phyloP scores from a whole-genome alignment of 2,113 vertebrate genomes.

The Prinia subflava region DNA sequence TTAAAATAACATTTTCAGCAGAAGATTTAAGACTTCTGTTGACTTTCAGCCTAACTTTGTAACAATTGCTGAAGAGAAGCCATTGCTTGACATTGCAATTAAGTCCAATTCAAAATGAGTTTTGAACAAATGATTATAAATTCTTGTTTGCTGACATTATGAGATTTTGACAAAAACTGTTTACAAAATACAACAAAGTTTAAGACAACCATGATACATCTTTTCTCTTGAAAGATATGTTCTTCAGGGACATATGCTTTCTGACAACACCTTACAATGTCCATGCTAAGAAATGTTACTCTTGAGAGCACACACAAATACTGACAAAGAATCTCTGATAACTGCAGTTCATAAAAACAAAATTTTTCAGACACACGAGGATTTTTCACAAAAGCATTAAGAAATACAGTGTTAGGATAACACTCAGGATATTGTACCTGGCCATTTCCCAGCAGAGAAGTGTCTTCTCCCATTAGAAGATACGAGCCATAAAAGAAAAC shows the following conservation, averaged over 20 bases:
- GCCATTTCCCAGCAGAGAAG: slow-evolving; percentile 91
- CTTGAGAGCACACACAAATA: not conserved
- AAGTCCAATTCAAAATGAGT: not conserved
- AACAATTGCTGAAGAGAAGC: not conserved
- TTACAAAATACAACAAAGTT: not conserved
- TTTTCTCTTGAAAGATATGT: not conserved
- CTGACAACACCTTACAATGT: not conserved
- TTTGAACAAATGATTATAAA: not conserved
- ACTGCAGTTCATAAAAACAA: not conserved
- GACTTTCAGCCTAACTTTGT: not conserved
- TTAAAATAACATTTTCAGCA: not conserved
- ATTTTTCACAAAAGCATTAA: not conserved
- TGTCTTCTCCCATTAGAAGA: slow-evolving; percentile 92
- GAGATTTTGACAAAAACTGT: not conserved
- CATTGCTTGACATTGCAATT: not conserved
- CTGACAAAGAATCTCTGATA: not conserved
- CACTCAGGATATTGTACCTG: slow-evolving; percentile 82
- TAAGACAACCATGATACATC: not conserved
- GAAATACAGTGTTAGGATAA: not conserved
- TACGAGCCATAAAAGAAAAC: slow-evolving; percentile 97
- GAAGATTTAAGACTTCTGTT: not conserved
- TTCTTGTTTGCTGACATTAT: not conserved
- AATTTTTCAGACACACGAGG: not conserved
- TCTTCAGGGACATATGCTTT: not conserved
- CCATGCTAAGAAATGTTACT: not conserved